These are phyloP conservation scores for Corythornis vintsioides DNA, from an alignment of 2,113 vertebrate genomes.

Conservation along the genomic window DNA sequence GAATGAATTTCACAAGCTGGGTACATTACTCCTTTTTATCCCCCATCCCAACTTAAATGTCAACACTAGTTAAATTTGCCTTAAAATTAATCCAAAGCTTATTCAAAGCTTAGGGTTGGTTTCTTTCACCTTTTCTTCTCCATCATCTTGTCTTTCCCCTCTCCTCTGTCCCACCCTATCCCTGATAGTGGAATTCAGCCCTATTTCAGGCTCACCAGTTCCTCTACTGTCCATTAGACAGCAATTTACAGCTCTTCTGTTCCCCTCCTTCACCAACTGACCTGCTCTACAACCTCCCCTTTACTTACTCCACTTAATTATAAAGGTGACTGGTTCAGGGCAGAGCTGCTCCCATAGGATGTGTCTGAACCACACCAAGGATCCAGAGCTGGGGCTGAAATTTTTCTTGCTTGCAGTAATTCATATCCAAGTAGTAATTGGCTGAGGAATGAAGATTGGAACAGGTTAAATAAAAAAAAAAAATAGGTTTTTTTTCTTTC, in stretches of 20 bases:
- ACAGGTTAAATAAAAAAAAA: background rate
- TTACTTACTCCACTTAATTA: background rate
- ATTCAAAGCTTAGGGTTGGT: background rate
- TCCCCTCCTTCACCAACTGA: background rate
- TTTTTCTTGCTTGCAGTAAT: background rate
- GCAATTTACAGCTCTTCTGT: background rate
- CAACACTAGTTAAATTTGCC: background rate
- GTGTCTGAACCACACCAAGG: background rate
- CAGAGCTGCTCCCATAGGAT: background rate
- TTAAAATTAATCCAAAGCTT: background rate
- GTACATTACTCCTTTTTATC: background rate
- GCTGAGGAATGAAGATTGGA: background rate
- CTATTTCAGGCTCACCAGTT: background rate
- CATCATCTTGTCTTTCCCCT: background rate
- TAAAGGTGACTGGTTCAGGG: background rate
- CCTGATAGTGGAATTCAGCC: background rate
- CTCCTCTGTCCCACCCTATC: background rate
- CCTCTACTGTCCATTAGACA: background rate
- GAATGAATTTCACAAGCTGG: background rate
- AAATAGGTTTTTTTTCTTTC: too few relatives aligned
- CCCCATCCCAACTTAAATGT: background rate
- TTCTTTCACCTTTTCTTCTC: background rate
- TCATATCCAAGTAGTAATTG: background rate
- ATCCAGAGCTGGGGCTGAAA: background rate
- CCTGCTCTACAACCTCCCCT: background rate